Evolutionary conservation across 2,888 invertebrate genomes (phyloP), one percentile per base, ranked within the genome.

Genomic region (Allophyes oxyacanthae): DNA sequence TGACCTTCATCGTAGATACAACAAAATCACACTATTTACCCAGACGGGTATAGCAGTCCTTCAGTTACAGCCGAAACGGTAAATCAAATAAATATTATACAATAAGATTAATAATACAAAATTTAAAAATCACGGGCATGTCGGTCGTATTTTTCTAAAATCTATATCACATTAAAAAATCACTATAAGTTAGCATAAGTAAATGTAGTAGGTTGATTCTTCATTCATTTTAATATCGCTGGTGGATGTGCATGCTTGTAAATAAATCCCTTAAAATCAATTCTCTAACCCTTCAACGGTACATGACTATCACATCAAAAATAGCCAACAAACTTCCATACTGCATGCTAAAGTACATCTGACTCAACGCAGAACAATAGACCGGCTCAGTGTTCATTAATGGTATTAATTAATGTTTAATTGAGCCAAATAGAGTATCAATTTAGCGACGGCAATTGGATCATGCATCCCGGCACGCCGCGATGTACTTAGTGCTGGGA

Each of bases 391-490:
- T 88, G 88, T 91, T 91, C 91, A 92, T 92, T 93, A 91, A 86
- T 83, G 84, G 82, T 87, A 88, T 85, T 92, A 93, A 93, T 93
- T 92, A 92, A 90, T 89, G 89, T 84, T 90, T 91, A 93, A 92
- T 93, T 92, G 92, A 90, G 85, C 90, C 88, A 90, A 92, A 92
- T 92, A 90, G 91, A 90, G 90, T 91, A 91, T 90, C 91, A 91
- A 91, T 91, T 92, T 90, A 91, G 90, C 87, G 84, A 87, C 87
- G 83, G 74, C 91, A 91, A 92, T 91, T 91, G 91, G 90, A 91
- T 91, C 92, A 89, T 88, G 89, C 87, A 83, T 85, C 86, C 84
- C 82, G 82, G 78, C 78, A 70, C 75, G 38, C 55, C 42, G 44
- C 26, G 57, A 50, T 42, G 65, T 55, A 64, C 40, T 34, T 63